A percentile compares a stretch with the other conserved stretches of the same genome.
Evolutionary conservation across 1,140 invertebrate species (phyloP).

Genomic region (Pomacea maculata): DNA sequence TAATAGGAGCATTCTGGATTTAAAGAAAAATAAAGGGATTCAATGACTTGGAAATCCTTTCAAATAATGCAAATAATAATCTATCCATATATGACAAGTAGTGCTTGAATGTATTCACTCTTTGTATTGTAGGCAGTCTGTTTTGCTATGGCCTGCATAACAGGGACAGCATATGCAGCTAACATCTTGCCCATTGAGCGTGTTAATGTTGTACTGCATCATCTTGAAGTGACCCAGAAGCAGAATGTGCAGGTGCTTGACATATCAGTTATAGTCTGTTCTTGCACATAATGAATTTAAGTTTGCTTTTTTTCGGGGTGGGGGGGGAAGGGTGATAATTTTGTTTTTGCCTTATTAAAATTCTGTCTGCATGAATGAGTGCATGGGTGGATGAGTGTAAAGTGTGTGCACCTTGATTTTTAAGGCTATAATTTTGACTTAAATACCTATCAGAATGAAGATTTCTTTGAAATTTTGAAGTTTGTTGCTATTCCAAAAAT

Average conservation of each 20-base stretch:
- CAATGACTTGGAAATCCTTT: no score
- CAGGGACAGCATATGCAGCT: slow-evolving; percentile 21
- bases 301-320: not conserved
- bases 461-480: no score
- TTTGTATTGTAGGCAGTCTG: slow-evolving; percentile 27
- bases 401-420: not conserved
- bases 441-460: no score
- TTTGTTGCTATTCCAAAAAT: no score
- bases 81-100: no score
- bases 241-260: not conserved
- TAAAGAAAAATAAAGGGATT: no score
- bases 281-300: not conserved
- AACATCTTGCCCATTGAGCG: slow-evolving; percentile 23
- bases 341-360: not conserved
- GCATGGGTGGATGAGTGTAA: not conserved
- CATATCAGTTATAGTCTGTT: not conserved
- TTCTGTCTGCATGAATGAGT: not conserved
- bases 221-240: slow-evolving; percentile 7
- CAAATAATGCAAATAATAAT: no score
- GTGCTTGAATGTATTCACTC: no score
- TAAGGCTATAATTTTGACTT: no score
- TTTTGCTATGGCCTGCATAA: slow-evolving; percentile 27
- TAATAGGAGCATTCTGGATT: no score
- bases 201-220: slow-evolving; percentile 9
- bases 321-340: not conserved